Conservation (phyloP, 92 coral and sea anemone species). For the Pocillopora meandrina region DNA sequence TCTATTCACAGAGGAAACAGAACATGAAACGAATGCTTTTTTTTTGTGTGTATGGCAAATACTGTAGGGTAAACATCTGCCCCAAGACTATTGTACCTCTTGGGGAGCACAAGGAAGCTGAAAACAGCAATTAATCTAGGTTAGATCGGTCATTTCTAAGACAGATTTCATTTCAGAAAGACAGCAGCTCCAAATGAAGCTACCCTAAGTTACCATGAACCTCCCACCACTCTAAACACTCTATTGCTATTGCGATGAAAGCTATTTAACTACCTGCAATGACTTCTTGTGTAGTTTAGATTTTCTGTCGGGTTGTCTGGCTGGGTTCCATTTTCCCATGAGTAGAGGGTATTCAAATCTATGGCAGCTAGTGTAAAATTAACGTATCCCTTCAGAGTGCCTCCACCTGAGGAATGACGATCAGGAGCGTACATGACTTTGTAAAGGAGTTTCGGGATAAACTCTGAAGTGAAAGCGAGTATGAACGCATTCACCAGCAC, state of each 20-base stretch:
- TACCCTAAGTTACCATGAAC: too few relatives aligned
- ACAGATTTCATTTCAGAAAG: too few relatives aligned
- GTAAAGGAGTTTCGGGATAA: slow-evolving; percentile 82
- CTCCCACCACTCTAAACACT: background rate
- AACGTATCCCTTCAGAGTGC: slow-evolving; percentile 65
- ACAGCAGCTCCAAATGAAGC: background rate
- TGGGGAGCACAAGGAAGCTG: too few relatives aligned
- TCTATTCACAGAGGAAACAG: slow-evolving; percentile 33
- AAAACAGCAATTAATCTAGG: too few relatives aligned
- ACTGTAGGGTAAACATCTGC: background rate
- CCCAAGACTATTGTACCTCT: too few relatives aligned
- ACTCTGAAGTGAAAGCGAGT: slow-evolving; percentile 85
- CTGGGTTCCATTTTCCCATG: slow-evolving; percentile 59
- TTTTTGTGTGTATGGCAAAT: background rate
- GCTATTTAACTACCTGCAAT: slow-evolving; percentile 30
- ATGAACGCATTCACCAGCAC: slow-evolving; percentile 83
- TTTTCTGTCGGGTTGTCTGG: slow-evolving; percentile 63
- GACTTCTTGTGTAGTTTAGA: slow-evolving; percentile 54
- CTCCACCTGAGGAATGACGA: slow-evolving; percentile 36
- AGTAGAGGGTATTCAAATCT: slow-evolving; percentile 37
- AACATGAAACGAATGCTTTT: background rate
- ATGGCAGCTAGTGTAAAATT: slow-evolving; percentile 59
- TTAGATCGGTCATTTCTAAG: too few relatives aligned
- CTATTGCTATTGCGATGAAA: background rate
- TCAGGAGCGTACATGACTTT: slow-evolving; percentile 49